A percentile compares a stretch with the other conserved stretches of the same genome.
These are phyloP conservation scores for Meandrusa payeni DNA, from an alignment of 2,888 invertebrate species.

Conservation along the genomic window DNA sequence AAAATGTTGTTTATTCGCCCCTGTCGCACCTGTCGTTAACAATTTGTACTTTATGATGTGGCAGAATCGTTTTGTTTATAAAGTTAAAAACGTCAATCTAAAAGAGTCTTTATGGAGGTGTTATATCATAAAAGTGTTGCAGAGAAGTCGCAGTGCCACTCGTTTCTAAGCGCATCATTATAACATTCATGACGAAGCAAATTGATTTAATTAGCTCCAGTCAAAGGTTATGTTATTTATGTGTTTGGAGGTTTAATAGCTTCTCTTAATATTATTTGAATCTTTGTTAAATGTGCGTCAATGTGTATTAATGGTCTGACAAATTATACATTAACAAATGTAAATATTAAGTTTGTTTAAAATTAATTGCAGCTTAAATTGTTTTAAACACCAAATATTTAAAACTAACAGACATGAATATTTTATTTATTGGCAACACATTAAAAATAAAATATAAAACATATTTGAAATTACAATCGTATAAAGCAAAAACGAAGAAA, in stretches of 20 bases:
- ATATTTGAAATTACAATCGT: no score
- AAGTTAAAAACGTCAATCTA: conserved; percentile 9
- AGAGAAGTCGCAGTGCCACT: conserved; percentile 14
- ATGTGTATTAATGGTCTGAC: not conserved
- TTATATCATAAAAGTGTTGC: conserved; percentile 17
- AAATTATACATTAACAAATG: no score
- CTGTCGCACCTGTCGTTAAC: not conserved
- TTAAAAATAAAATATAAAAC: no score
- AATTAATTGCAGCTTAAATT: not conserved
- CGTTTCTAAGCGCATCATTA: conserved; percentile 2
- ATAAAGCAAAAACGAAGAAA: no score
- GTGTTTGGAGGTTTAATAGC: not conserved
- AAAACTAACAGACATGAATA: no score
- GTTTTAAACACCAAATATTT: no score
- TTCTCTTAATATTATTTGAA: not conserved
- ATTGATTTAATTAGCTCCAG: conserved; percentile 14
- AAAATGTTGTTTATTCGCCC: conserved; percentile 6
- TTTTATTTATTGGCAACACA: no score
- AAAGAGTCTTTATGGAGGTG: conserved; percentile 15
- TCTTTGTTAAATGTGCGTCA: conserved; percentile 4
- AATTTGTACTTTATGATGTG: conserved; percentile 14
- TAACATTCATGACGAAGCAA: not conserved
- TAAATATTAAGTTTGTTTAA: no score
- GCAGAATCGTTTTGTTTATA: not conserved
- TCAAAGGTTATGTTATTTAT: conserved; percentile 17